Conservation (phyloP, 2,888 invertebrate genomes). For the Agelastica alni region DNA sequence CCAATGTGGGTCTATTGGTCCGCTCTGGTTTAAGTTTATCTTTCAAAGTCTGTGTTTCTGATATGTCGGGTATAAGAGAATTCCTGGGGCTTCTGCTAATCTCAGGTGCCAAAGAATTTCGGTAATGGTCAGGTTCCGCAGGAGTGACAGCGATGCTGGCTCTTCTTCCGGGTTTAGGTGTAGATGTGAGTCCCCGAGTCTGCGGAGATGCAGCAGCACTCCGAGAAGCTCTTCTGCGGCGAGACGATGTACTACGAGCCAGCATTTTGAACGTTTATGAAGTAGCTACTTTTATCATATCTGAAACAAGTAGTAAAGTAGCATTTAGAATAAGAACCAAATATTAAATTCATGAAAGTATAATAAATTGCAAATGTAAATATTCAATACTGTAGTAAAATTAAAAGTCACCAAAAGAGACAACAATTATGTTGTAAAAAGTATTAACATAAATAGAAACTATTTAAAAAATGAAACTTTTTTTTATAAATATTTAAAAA, state of each 20-base stretch:
- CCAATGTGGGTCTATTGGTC: conserved; percentile 62
- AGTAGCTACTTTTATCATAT: not conserved
- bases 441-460: too few relatives aligned
- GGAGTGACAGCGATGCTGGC: conserved; percentile 52
- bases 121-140: conserved; percentile 36
- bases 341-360: too few relatives aligned
- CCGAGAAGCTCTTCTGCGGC: conserved; percentile 68
- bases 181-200: conserved; percentile 59
- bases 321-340: too few relatives aligned
- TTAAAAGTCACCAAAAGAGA: too few relatives aligned
- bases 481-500: too few relatives aligned
- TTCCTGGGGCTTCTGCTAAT: conserved; percentile 58
- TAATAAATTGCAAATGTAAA: too few relatives aligned
- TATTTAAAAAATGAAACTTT: too few relatives aligned
- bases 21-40: conserved; percentile 50
- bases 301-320: not conserved
- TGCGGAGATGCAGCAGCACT: conserved; percentile 69
- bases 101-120: conserved; percentile 51
- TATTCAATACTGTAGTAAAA: too few relatives aligned
- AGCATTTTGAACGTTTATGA: conserved; percentile 58
- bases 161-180: conserved; percentile 53
- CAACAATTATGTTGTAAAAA: too few relatives aligned
- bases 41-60: conserved; percentile 55
- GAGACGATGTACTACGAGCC: conserved; percentile 67
- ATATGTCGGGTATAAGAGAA: conserved; percentile 54